Evolutionary conservation across 2,113 vertebrate species (phyloP), one percentile per base, ranked within the genome.

Genomic region (Perca schrenkii): DNA sequence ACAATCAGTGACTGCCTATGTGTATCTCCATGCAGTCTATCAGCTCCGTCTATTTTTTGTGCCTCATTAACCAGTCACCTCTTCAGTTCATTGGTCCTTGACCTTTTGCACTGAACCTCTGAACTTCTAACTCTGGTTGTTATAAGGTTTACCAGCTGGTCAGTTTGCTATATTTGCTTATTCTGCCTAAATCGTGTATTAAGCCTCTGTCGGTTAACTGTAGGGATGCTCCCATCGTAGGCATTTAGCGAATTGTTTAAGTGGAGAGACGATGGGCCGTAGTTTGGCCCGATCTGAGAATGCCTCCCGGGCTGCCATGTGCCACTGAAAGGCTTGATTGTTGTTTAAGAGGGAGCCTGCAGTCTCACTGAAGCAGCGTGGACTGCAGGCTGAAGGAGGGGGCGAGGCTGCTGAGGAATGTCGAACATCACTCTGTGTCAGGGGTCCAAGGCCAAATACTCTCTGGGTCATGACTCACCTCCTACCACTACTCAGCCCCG

Each of bases 321-420:
- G 69, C 72, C 8, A 56, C 85, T 93, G 92, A 92, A 92, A 72
- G 77, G 82, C 47, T 72, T 43, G 85, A 92, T 94, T 94, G 94
- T 95, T 90, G 86, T 57, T 82, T 43, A 63, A 88, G 84, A 90
- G 67, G 82, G 28, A 84, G 89, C 73, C 74, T 84, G 72, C 63
- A 69, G 17, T 73, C 72, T 84, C 19, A 72, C 68, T 86, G 62
- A 80, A 86, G 86, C 61, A 63, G 80, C 65, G 56, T 66, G 68
- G 86, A 56, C 61, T 22, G 76, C 79, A 72, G 69, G 43, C 86
- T 83, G 74, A 65, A 54, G 58, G 71, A 63, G 76, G 79, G 78
- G 85, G 84, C 22, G 86, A 83, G 90, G 86, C 90, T 75, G 66
- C 89, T 52, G 72, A 89, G 92, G 93, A 95, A 93, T 95, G 88